Evolutionary conservation across 2,113 vertebrate species (phyloP), one percentile per base, ranked within the genome.

Genomic region (Ceyx margarethae): DNA sequence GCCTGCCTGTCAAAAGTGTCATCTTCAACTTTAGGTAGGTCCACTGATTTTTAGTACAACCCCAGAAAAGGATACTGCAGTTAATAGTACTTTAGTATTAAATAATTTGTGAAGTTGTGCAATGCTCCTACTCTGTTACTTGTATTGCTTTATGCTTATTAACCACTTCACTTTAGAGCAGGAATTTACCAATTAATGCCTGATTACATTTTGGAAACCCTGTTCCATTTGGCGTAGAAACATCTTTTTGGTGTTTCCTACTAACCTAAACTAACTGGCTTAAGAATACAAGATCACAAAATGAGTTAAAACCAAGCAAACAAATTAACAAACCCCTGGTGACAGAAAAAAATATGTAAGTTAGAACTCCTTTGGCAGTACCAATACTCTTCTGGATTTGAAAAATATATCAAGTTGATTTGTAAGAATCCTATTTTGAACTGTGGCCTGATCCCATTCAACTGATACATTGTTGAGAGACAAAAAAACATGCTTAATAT

Each of bases 371-470:
- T 82, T 82, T 89, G 87, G 50, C 69, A 93, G 54, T 72, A 14
- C n/a, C 75, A 81, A 91, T 6, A 46, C 6, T 79, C 8, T 80
- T 89, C 21, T 40, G 25, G 17, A 87, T 79, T 80, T 89, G 67
- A 82, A 92, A 92, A 89, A 91, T 92, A 83, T 10, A 94, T 94
- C 85, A 92, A n/a, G 80, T 29, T 92, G 93, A 95, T 94, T 95
- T 95, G 75, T 62, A 85, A 85, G 71, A 85, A 87, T 74, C 40
- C 75, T 85, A 10, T 85, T 94, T 81, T 72, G 71, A 94, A 87
- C 31, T 68, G 54, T 45, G 62, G 79, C 51, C 37, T 80, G 54
- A 89, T 96, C 19, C 51, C 45, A 66, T 87, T 74, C 48, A 82
- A 69, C 2, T 84, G 62, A 87, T 65, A 45, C 11, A 93, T 28